phyloP scores from a whole-genome alignment of 2,113 vertebrate genomes.

The Nesogale talazaci region DNA sequence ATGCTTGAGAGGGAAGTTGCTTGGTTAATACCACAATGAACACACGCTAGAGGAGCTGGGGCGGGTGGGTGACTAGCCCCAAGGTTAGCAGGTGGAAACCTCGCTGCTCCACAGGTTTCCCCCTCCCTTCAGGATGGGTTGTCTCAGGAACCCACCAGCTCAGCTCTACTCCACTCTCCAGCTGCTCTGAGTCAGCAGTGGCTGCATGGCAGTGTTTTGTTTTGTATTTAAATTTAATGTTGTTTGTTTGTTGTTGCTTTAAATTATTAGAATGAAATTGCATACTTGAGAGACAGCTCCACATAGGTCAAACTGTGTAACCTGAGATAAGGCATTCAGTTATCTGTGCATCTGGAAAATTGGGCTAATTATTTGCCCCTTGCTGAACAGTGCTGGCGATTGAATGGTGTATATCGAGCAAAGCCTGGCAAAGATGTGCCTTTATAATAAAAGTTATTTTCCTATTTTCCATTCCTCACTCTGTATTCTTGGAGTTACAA shows the following conservation, averaged over 20 bases:
- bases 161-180: too few species aligned
- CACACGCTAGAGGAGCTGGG: too few species aligned
- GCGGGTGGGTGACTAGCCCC: too few species aligned
- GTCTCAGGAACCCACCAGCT: too few species aligned
- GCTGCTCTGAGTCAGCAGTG: too few species aligned
- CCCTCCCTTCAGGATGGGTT: too few species aligned
- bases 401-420: background rate
- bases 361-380: background rate
- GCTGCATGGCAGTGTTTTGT: too few species aligned
- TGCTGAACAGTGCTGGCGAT: background rate
- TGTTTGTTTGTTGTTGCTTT: background rate
- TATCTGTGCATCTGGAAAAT: background rate
- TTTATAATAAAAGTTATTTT: background rate
- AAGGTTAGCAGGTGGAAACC: too few species aligned
- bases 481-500: background rate
- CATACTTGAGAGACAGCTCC: background rate
- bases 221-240: conserved; percentile 10
- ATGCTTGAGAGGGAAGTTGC: background rate
- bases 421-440: background rate
- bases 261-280: background rate
- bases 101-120: too few species aligned
- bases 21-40: background rate
- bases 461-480: background rate
- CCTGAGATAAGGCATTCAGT: background rate
- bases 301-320: background rate